Evolutionary conservation across 2,797 vertebrate genomes (phyloP), one percentile per base, ranked within the genome.

Genomic region (Hipposideros larvatus): DNA sequence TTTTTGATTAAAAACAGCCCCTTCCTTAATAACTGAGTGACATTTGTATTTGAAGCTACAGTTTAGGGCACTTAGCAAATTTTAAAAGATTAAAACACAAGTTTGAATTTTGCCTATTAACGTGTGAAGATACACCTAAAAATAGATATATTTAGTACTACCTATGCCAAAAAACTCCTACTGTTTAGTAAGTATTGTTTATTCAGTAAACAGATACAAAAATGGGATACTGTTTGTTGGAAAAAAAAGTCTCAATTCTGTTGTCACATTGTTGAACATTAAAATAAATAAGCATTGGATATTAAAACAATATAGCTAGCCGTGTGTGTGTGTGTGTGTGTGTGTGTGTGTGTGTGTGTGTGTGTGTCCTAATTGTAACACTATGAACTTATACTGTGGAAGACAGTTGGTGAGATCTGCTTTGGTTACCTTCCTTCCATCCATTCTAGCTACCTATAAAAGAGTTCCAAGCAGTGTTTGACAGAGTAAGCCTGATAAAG

Each of bases 11-110:
- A 53, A 94, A 92, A 74, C 3, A 46, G 6, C 3, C 34, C 34
- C 10, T 11, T 87, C 26, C 43, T 94, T 22, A 59, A 68, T 41
- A 75, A 83, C 2, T 53, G 46, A 96, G 87, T 41, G 82, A 92
- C 86, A 57, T 77, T 87, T 96, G 41, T 95, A 70, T 55, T 77
- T 51, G 53, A 94, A 84, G 80, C 41, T 93, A 0, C 74, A 31
- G 63, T 97, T 84, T 77, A 96, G 87, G 92, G 0, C 15, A 85
- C 37, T 93, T 53, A 86, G 16, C 6, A 18, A 92, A 55, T 43
- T 92, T 10, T 95, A 78, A 95, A 94, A 95, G 85, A 10, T 77
- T 43, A 74, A 53, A 77, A 93, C 88, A 26, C 6, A 87, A 65
- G 26, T 88, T 91, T 93, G 11, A 5, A 19, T 93, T 88, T 87